phyloP scores from a whole-genome alignment of 1,140 invertebrate species.

The Lasaia peninsularis region DNA sequence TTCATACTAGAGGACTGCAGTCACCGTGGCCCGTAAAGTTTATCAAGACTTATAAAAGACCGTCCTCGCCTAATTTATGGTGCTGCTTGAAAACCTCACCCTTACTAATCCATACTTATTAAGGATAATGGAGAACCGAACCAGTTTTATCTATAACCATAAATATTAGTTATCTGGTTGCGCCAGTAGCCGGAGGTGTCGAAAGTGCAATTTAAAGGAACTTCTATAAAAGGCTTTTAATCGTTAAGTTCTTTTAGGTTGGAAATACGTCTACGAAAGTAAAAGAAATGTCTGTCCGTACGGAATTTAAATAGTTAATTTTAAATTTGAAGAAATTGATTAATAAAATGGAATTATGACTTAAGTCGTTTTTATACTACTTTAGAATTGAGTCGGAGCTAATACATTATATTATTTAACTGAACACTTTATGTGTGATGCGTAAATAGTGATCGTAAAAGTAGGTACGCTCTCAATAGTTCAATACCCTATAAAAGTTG shows the following conservation, averaged over 20 bases:
- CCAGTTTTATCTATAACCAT: constrained; percentile 65
- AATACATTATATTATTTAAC: too few relatives aligned
- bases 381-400: too few relatives aligned
- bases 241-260: not conserved
- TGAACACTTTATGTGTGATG: too few relatives aligned
- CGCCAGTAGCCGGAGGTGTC: constrained; percentile 58
- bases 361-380: too few relatives aligned
- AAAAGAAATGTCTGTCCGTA: too few relatives aligned
- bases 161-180: constrained; percentile 59
- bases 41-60: constrained; percentile 66
- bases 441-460: too few relatives aligned
- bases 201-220: constrained; percentile 60
- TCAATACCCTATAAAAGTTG: too few relatives aligned
- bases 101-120: constrained; percentile 73
- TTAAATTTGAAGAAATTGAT: too few relatives aligned
- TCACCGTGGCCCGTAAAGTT: constrained; percentile 45
- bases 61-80: constrained; percentile 59
- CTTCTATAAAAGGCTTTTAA: constrained; percentile 43
- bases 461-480: too few relatives aligned
- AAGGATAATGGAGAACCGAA: constrained; percentile 72
- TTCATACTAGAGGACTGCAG: constrained; percentile 5
- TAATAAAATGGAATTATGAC: too few relatives aligned
- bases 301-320: too few relatives aligned
- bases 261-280: too few relatives aligned
- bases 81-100: constrained; percentile 49